Evolutionary conservation across 1,140 invertebrate genomes (phyloP).

Genomic region (Dufourea novaeangliae): DNA sequence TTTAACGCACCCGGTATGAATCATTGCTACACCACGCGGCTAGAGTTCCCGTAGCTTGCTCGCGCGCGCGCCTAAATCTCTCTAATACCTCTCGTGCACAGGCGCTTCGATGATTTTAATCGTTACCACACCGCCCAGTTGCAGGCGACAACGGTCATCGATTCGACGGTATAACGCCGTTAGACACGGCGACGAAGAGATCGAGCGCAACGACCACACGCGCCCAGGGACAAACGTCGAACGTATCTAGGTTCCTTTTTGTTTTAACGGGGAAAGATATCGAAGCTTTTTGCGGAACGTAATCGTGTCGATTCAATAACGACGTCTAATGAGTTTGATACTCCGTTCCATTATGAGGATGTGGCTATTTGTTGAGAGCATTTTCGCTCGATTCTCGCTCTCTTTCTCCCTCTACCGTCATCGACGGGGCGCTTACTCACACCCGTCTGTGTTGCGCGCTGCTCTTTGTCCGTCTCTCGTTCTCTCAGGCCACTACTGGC

Average conservation of each 20-base stretch:
- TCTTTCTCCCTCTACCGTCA: slow-evolving; percentile 24
- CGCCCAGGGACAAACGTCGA: background rate
- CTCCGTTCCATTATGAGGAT: slow-evolving; percentile 78
- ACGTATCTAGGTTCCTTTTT: too few relatives aligned
- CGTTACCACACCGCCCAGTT: background rate
- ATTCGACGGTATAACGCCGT: background rate
- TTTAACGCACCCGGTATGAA: slow-evolving; percentile 70
- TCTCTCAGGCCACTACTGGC: slow-evolving; percentile 26
- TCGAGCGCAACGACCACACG: slow-evolving; percentile 11
- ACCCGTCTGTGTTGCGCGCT: background rate
- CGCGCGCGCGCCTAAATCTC: slow-evolving; percentile 30
- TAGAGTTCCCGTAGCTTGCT: slow-evolving; percentile 30
- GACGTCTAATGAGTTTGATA: slow-evolving; percentile 76
- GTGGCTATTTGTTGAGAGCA: slow-evolving; percentile 75
- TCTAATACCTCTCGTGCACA: background rate
- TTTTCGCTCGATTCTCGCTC: slow-evolving; percentile 61
- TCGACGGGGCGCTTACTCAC: slow-evolving; percentile 25
- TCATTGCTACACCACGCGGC: slow-evolving; percentile 62
- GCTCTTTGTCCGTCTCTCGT: background rate
- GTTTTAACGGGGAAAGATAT: slow-evolving; percentile 46
- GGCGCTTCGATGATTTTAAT: background rate
- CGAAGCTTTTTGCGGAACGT: slow-evolving; percentile 52
- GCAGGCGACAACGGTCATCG: background rate
- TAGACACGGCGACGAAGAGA: too few relatives aligned
- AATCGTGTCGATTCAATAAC: slow-evolving; percentile 68